phyloP scores from a whole-genome alignment of 1,140 invertebrate species.

The Lysiphlebus fabarum region DNA sequence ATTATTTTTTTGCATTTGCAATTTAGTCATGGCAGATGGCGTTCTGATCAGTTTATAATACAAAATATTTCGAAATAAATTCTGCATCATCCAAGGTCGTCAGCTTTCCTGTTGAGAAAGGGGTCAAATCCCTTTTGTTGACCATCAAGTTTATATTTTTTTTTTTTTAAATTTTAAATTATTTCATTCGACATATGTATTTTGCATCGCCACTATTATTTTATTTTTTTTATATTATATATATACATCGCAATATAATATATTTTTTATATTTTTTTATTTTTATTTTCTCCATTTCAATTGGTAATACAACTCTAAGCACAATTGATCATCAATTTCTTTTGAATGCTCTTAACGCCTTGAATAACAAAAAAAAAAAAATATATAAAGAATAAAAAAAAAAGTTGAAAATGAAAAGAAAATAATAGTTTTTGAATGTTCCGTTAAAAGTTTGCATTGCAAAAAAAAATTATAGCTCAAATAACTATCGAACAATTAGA shows the following conservation, averaged over 20 bases:
- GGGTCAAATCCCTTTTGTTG: slow-evolving; percentile 14
- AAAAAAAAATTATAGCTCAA: too few species aligned
- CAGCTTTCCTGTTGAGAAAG: slow-evolving; percentile 12
- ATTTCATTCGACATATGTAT: background rate
- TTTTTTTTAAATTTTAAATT: background rate
- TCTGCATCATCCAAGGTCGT: slow-evolving; percentile 8
- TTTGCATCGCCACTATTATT: background rate
- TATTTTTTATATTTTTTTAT: background rate
- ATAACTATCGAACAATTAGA: background rate
- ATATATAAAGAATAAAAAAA: background rate
- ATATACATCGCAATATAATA: background rate
- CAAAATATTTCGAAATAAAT: background rate
- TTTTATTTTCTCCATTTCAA: background rate
- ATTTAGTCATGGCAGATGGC: background rate
- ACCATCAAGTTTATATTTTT: background rate
- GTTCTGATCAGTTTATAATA: background rate
- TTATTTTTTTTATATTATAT: background rate
- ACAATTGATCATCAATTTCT: slow-evolving; percentile 12
- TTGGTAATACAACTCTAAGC: background rate
- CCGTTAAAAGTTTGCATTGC: too few species aligned
- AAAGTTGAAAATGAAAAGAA: background rate
- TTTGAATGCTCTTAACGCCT: background rate
- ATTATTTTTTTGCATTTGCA: background rate
- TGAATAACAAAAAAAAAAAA: background rate
- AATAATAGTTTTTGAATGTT: background rate